These are phyloP conservation scores for Podarcis siculus DNA, from an alignment of 2,797 vertebrate genomes.

Conservation along the genomic window DNA sequence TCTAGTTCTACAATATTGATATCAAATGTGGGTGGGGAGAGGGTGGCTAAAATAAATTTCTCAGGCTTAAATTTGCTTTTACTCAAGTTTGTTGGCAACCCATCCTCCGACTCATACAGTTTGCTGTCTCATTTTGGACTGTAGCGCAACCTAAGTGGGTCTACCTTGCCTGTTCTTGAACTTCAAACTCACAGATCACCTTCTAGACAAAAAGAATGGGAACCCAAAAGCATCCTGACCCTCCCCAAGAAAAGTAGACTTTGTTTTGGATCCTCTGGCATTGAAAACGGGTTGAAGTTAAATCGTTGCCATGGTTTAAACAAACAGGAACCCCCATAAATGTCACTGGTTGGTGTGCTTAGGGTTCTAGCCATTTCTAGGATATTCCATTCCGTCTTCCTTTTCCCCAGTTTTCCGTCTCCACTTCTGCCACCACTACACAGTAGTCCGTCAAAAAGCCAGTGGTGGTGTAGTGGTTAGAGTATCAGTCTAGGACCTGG, in stretches of 20 bases:
- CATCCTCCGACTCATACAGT: not conserved
- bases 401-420: not conserved
- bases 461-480: too few species aligned
- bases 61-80: not conserved
- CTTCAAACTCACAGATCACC: not conserved
- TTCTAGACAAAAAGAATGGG: too few species aligned
- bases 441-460: too few species aligned
- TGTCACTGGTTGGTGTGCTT: not conserved
- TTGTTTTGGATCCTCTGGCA: not conserved
- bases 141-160: too few species aligned
- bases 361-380: not conserved
- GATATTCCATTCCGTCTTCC: not conserved
- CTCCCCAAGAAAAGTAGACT: not conserved
- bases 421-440: too few species aligned
- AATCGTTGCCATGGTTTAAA: not conserved
- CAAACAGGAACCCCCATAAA: not conserved
- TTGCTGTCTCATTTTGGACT: not conserved
- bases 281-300: not conserved
- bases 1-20: not conserved
- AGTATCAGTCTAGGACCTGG: too few species aligned
- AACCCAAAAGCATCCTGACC: not conserved
- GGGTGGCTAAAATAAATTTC: not conserved
- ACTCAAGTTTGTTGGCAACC: not conserved
- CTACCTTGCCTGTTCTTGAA: not conserved
- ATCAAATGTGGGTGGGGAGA: not conserved